Base-by-base conservation (phyloP, 1,140 invertebrate genomes). In the Drosophila miranda region DNA sequence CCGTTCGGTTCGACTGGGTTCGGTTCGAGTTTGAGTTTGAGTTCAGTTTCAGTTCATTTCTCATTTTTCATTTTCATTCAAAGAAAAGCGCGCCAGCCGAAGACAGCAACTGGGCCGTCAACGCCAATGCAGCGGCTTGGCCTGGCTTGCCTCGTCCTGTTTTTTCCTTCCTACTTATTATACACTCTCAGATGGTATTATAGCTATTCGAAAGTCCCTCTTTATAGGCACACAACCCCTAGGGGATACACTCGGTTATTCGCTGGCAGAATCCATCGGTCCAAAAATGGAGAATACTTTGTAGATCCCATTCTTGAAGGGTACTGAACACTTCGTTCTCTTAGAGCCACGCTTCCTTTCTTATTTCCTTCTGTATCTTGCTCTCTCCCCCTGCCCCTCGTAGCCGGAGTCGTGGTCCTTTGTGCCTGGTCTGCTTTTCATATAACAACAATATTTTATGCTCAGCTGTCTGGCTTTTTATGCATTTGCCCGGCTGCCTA, bases 381-480 rank as follows among this genome's bases (percentile, higher is more conserved):
- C 50, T 48, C 52, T n/a, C 23, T 52, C 50, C 41, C 41, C 48
- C 50, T 28, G 7, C 62, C 16, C 34, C 23, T 26, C 23, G 4
- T 2, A 19, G 19, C 4, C 4, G 23, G 4, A 5, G 8, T 30
- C 19, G 34, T 21, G 8, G 61, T 53, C 64, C 34, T 67, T 48
- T 72, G 74, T 70, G 51, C 52, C 48, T 30, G 42, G 66, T 43
- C 80, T 84, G 81, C 80, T 86, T 84, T 84, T 84, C 81, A 84
- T 84, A 84, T 86, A 86, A 86, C 80, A 86, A 84, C 80, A 84
- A 86, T 86, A 86, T 86, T 84, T 84, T 84, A 84, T 84, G 77
- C 80, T 86, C 81, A 86, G 78, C 80, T 84, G 80, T 86, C 80
- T 84, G 82, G 81, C 80, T 84, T 84, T 86, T 84, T 84, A 86